Evolutionary conservation across 2,888 invertebrate species (phyloP).

Genomic region (Pedicia rivosa): DNA sequence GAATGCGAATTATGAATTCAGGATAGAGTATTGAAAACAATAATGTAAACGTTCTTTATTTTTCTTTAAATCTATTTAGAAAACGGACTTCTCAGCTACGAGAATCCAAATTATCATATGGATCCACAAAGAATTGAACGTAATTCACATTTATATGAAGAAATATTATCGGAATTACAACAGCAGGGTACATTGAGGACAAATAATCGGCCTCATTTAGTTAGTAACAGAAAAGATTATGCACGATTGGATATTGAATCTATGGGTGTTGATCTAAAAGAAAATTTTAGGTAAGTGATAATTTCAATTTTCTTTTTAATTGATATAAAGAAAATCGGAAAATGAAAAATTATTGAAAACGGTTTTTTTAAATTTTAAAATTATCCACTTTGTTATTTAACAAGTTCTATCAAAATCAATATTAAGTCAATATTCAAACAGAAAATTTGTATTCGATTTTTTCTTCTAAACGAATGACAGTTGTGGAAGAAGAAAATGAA

Average conservation of each 20-base stretch:
- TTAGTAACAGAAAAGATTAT: conserved; percentile 44
- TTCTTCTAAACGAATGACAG: no score
- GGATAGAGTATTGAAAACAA: no score
- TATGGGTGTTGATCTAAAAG: conserved; percentile 49
- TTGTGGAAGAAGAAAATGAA: no score
- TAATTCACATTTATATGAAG: conserved; percentile 49
- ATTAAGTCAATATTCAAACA: no score
- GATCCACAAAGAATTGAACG: conserved; percentile 59
- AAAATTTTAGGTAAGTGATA: conserved; percentile 17
- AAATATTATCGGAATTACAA: conserved; percentile 24
- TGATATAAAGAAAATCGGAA: no score
- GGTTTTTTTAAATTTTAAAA: no score
- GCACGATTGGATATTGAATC: conserved; percentile 49
- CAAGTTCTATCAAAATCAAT: no score
- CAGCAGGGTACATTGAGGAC: conserved; percentile 13
- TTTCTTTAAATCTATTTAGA: conserved; percentile 40
- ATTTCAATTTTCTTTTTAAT: not conserved
- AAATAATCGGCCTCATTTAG: conserved; percentile 24
- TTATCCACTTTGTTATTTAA: no score
- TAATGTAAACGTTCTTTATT: conserved; percentile 5
- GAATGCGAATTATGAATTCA: no score
- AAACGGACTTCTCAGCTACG: conserved; percentile 79
- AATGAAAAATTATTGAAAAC: no score
- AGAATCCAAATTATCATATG: conserved; percentile 82
- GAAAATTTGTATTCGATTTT: no score